phyloP scores from a whole-genome alignment of 2,113 vertebrate genomes.

The Syngnathus floridae region DNA sequence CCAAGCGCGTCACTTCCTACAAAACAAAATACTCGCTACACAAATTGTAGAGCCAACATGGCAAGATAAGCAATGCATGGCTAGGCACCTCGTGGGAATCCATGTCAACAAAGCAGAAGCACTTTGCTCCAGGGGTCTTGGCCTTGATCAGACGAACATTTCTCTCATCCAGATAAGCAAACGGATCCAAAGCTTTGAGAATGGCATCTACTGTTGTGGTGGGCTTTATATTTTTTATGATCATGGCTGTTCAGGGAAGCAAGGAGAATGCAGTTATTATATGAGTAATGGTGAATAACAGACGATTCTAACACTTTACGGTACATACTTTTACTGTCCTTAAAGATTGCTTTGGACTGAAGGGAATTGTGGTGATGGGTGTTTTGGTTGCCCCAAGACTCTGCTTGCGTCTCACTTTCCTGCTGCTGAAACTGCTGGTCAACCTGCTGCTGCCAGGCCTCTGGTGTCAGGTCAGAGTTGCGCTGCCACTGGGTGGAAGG shows the following conservation, averaged over 20 bases:
- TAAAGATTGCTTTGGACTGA: conserved; percentile 59
- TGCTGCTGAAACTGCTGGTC: conserved; percentile 68
- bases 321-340: conserved; percentile 72
- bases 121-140: conserved; percentile 79
- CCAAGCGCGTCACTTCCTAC: conserved; percentile 88
- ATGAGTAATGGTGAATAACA: background rate
- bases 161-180: conserved; percentile 84
- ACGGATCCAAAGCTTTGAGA: conserved; percentile 85
- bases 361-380: conserved; percentile 18
- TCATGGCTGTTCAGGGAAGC: conserved; percentile 75
- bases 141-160: conserved; percentile 91
- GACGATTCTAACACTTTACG: too few species aligned
- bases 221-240: conserved; percentile 88
- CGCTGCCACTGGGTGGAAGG: conserved; percentile 61
- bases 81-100: conserved; percentile 83
- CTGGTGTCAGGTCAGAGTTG: conserved; percentile 69
- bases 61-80: background rate
- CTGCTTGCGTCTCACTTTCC: conserved; percentile 54
- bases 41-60: background rate
- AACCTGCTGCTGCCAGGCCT: conserved; percentile 75
- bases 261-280: background rate
- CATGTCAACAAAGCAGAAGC: conserved; percentile 92
- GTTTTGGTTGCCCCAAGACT: conserved; percentile 55
- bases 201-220: conserved; percentile 87
- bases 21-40: conserved; percentile 19